A percentile compares a stretch with the other conserved stretches of the same genome.
Conservation (phyloP, 2,113 vertebrate species). For the Danionella cerebrum region DNA sequence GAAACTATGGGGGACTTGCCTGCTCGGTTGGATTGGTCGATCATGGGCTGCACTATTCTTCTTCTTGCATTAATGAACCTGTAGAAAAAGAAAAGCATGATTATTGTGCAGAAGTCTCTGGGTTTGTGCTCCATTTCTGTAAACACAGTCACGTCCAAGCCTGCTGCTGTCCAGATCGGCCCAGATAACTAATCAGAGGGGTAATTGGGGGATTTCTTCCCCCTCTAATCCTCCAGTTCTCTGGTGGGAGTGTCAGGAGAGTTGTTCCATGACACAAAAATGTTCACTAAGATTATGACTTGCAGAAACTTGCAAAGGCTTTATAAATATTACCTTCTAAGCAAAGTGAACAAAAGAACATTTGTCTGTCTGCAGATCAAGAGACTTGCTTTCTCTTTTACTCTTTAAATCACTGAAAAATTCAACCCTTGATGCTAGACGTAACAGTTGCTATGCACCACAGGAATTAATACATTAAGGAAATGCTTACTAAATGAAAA, state of each 20-base stretch:
- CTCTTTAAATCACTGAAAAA: constrained; percentile 35
- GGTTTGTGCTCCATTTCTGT: constrained; percentile 8
- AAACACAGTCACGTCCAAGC: constrained; percentile 33
- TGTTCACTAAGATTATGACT: constrained; percentile 50
- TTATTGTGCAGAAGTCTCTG: background rate
- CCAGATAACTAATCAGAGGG: constrained; percentile 26
- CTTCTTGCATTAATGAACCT: constrained; percentile 99
- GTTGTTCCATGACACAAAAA: constrained; percentile 48
- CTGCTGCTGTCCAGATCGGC: constrained; percentile 39
- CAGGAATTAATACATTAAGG: constrained; percentile 25
- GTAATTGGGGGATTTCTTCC: constrained; percentile 31
- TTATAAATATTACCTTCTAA: constrained; percentile 30
- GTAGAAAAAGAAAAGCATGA: constrained; percentile 48
- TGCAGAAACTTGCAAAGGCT: constrained; percentile 58
- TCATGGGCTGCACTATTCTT: constrained; percentile 99
- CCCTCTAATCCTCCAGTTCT: constrained; percentile 36
- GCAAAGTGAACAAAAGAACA: constrained; percentile 53
- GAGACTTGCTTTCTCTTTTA: constrained; percentile 44
- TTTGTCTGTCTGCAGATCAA: constrained; percentile 42
- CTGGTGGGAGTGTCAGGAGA: constrained; percentile 35
- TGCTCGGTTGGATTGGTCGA: constrained; percentile 99
- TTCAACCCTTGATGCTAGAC: constrained; percentile 9
- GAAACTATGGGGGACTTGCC: constrained; percentile 87
- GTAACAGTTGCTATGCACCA: constrained; percentile 40
- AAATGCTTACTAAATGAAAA: constrained; percentile 52